Evolutionary conservation across 2,797 vertebrate species (phyloP).

Genomic region (Sebastes nivosus): DNA sequence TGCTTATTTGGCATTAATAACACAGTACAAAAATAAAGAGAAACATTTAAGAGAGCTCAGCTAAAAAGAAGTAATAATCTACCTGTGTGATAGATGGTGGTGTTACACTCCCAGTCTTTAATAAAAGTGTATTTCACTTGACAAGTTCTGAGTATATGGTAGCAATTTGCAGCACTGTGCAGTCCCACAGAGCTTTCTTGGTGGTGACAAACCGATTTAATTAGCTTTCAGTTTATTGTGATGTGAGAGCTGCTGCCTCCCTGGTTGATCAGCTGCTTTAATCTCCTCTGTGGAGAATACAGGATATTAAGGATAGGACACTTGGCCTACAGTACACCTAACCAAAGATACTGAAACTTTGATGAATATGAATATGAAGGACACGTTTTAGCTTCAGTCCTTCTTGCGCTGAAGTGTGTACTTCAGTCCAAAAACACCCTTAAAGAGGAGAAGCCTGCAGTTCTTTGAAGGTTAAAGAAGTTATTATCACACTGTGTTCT

Average conservation of each 20-base stretch:
- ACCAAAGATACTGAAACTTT: not conserved
- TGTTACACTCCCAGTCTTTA: not conserved
- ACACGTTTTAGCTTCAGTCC: not conserved
- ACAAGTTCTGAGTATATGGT: slow-evolving; percentile 6
- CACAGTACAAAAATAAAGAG: not conserved
- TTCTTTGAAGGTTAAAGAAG: slow-evolving; percentile 13
- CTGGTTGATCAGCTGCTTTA: slow-evolving; percentile 43
- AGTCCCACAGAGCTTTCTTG: slow-evolving; percentile 21
- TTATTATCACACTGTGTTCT: slow-evolving; percentile 14
- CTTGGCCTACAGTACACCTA: slow-evolving; percentile 18
- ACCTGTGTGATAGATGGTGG: slow-evolving; percentile 11
- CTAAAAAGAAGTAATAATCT: not conserved
- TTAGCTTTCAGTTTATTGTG: slow-evolving; percentile 56
- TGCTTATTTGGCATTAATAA: not conserved
- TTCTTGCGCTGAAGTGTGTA: not conserved
- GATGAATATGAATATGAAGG: not conserved
- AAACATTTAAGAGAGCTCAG: not conserved
- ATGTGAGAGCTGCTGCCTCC: slow-evolving; percentile 36
- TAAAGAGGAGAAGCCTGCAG: not conserved
- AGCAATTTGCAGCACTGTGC: not conserved
- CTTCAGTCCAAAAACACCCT: not conserved
- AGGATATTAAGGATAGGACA: slow-evolving; percentile 41
- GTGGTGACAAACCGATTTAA: slow-evolving; percentile 60
- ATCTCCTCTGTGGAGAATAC: slow-evolving; percentile 43
- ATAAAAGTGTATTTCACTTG: slow-evolving; percentile 15